Conservation (phyloP, 2,888 invertebrate species). For the Protonemura montana region DNA sequence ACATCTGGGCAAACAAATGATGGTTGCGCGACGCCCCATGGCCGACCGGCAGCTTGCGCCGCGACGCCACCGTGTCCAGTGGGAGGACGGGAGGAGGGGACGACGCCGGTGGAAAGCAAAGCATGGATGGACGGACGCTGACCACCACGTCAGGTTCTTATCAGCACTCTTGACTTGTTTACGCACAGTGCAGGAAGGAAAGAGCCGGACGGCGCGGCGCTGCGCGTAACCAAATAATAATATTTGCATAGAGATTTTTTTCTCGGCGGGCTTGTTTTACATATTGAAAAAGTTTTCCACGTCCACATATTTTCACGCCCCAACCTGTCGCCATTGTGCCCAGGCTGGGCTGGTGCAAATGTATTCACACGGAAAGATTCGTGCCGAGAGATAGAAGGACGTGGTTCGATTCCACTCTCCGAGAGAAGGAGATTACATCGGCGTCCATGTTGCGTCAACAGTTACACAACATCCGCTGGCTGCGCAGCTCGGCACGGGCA, state of each 20-base stretch:
- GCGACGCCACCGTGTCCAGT: neutral
- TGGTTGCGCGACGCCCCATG: neutral
- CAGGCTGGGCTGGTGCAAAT: neutral
- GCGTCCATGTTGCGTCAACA: conserved; percentile 9
- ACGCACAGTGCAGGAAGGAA: neutral
- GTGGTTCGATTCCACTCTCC: conserved; percentile 14
- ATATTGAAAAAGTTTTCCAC: conserved; percentile 26
- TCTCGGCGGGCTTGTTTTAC: conserved; percentile 16
- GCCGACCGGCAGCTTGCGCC: neutral
- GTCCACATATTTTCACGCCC: conserved; percentile 14
- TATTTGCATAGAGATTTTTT: conserved; percentile 33
- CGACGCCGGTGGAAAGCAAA: neutral
- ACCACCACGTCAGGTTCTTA: conserved; percentile 23
- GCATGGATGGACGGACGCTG: conserved; percentile 13
- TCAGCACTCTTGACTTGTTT: conserved; percentile 31
- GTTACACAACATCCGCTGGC: neutral
- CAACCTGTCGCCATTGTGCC: conserved; percentile 29
- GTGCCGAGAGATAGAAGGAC: conserved; percentile 8
- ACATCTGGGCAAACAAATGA: conserved; percentile 32
- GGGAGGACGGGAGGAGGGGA: neutral
- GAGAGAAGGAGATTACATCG: conserved; percentile 14
- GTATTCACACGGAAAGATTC: conserved; percentile 23
- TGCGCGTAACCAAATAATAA: conserved; percentile 7
- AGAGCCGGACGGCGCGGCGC: neutral
- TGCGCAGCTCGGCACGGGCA: neutral